Base-by-base conservation (phyloP, 2,797 vertebrate genomes). In the Poecilia gillii region DNA sequence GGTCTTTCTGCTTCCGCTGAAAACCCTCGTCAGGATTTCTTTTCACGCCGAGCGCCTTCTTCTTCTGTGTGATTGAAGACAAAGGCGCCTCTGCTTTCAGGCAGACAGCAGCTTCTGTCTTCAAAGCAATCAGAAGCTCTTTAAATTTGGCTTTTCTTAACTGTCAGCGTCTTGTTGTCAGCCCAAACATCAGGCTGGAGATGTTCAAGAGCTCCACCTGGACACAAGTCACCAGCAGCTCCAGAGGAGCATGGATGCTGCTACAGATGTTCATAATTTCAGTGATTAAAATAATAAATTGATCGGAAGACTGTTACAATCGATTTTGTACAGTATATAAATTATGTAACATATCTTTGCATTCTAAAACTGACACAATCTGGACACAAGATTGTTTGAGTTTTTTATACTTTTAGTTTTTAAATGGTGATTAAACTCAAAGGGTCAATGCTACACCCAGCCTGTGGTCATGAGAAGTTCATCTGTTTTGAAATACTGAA, bases 31-130 rank as follows among this genome's bases (percentile, higher is more conserved):
- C 74, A 85, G 55, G 59, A 13, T 72, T 74, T 77, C 85, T 75
- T 75, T 85, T 85, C 82, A 83, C 28, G 18, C 31, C 0, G 11
- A 64, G 51, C 20, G 0, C 74, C 74, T 2, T 59, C 74, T 47
- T 64, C 20, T 77, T 83, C 84, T 85, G 74, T 84, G 59, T 39
- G 46, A 84, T 14, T 75, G 70, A 46, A 86, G 84, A 90, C 89
- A 90, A 87, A 90, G 51, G 77, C 31, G 28, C 16, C 70, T 70
- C 47, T 39, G 76, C 62, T 36, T 73, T 72, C 79, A 74, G 33
- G 36, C 28, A 70, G 74, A 79, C 55, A 45, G 73, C 76, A 45
- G 79, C 68, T 73, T 84, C 76, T 74, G 74, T 47, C 71, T 76
- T 80, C 73, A 80, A 16, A 73, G 25, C 64, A 39, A 8, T 83